phyloP scores from a whole-genome alignment of 30 jellyfish, hydroid and myxozoan genomes.

The Aurelia aurita region DNA sequence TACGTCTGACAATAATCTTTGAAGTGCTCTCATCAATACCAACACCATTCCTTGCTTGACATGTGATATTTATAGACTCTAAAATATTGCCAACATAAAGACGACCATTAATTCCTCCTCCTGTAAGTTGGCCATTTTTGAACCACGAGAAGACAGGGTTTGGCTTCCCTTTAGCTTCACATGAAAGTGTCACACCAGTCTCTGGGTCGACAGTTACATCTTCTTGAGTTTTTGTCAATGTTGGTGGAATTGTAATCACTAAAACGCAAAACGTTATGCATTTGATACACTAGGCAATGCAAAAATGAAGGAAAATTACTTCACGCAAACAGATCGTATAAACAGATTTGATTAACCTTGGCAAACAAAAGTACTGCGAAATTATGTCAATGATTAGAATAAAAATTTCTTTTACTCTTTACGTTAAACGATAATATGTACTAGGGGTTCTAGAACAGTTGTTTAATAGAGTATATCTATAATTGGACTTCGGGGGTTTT shows the following conservation, averaged over 20 bases:
- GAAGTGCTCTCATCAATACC: conserved; percentile 71
- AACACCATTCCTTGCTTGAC: conserved; percentile 84
- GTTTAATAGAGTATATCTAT: no score
- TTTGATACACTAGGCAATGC: no score
- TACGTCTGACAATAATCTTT: conserved; percentile 74
- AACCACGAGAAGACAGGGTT: conserved; percentile 70
- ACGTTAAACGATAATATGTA: no score
- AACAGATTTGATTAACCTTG: no score
- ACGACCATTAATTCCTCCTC: conserved; percentile 65
- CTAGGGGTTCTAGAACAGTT: no score
- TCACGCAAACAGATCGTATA: no score
- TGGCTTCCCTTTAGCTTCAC: conserved; percentile 84
- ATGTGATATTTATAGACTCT: conserved; percentile 52
- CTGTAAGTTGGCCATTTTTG: conserved; percentile 54
- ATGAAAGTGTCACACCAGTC: conserved; percentile 28
- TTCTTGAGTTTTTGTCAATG: conserved; percentile 38
- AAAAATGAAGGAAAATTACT: no score
- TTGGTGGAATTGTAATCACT: conserved; percentile 75
- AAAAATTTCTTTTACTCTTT: no score
- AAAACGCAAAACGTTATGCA: background rate
- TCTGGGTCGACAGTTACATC: conserved; percentile 70
- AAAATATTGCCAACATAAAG: conserved; percentile 15
- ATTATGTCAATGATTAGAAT: no score
- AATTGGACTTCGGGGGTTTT: no score
- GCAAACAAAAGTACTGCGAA: no score